A percentile compares a stretch with the other conserved stretches of the same genome.
phyloP scores from a whole-genome alignment of 2,888 invertebrate genomes.

The Isoperla grammatica region DNA sequence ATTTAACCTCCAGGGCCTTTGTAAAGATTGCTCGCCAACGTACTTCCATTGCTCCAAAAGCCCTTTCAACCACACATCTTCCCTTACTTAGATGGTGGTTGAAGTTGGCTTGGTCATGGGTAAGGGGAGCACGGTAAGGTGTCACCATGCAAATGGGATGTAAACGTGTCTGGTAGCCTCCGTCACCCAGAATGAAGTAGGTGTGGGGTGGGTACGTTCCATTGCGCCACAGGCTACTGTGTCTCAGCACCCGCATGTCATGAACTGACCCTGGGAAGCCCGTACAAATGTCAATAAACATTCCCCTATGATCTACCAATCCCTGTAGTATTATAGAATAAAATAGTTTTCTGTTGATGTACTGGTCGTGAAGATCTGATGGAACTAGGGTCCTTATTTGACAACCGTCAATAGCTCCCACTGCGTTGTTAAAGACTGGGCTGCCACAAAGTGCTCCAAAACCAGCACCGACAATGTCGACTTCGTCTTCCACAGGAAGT shows the following conservation, averaged over 20 bases:
- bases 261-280: constrained; percentile 18
- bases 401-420: constrained; percentile 3
- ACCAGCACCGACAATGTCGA: no score
- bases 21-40: no score
- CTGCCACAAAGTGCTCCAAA: background rate
- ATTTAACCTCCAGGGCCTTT: no score
- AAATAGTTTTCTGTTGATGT: constrained; percentile 30
- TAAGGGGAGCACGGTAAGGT: no score
- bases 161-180: no score
- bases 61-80: no score
- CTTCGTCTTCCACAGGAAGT: no score
- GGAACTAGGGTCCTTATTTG: constrained; percentile 21
- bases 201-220: background rate
- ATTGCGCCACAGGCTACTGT: background rate
- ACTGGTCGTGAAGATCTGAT: constrained; percentile 25
- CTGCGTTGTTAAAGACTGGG: background rate
- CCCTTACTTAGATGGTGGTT: no score
- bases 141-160: no score
- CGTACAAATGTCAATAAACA: constrained; percentile 12
- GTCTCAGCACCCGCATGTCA: constrained; percentile 6
- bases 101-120: no score
- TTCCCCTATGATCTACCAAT: background rate
- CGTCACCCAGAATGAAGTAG: constrained; percentile 1
- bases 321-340: constrained; percentile 27
- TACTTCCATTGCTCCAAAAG: no score